A percentile compares a stretch with the other conserved stretches of the same genome.
Conservation (phyloP, 2,113 vertebrate genomes). For the Nothocercus julius region DNA sequence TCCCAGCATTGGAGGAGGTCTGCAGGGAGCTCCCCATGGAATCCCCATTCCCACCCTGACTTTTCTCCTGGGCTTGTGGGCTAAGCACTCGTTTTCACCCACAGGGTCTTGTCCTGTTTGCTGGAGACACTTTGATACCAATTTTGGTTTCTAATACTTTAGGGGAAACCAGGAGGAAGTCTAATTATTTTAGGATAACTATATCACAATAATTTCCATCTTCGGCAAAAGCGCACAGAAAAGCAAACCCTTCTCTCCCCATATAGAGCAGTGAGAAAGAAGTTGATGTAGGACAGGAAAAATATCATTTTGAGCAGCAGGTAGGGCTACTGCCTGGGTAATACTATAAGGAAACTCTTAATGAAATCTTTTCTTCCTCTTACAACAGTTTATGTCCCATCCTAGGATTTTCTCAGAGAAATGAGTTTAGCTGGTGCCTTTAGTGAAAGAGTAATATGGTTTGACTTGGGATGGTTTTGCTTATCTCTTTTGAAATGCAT, state of each 20-base stretch:
- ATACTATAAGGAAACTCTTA: neutral
- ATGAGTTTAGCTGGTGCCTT: neutral
- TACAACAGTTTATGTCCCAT: neutral
- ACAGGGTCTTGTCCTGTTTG: neutral
- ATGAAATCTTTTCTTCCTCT: neutral
- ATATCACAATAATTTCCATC: neutral
- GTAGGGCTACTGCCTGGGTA: neutral
- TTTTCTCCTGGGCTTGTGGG: neutral
- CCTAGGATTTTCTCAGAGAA: neutral
- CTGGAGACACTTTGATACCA: neutral
- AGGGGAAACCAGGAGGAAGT: neutral
- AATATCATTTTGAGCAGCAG: neutral
- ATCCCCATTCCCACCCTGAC: neutral
- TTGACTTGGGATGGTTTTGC: neutral
- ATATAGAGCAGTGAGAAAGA: neutral
- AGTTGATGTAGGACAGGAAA: neutral
- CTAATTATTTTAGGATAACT: neutral
- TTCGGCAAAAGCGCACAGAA: neutral
- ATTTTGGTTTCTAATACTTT: neutral
- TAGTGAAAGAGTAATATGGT: too few species aligned
- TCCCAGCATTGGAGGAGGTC: neutral
- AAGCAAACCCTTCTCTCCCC: neutral
- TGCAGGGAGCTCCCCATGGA: rapidly evolving
- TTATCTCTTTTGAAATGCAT: neutral
- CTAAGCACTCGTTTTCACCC: neutral